Evolutionary conservation across 2,797 vertebrate species (phyloP).

Genomic region (Poeciliopsis turneri): DNA sequence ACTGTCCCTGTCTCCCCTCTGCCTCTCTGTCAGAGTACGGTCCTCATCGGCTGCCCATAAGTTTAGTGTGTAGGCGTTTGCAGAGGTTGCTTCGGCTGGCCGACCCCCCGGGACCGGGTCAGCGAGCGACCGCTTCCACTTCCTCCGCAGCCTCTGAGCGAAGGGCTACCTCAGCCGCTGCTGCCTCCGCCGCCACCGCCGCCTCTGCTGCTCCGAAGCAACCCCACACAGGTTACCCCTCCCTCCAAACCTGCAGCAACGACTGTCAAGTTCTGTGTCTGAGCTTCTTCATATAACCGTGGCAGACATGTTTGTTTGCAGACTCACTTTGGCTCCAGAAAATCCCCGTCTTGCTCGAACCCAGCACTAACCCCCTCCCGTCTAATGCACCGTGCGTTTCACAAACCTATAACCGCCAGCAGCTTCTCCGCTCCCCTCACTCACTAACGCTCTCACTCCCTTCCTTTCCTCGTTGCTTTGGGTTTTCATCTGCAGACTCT

Average conservation of each 20-base stretch:
- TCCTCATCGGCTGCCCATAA: constrained; percentile 91
- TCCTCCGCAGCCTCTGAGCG: constrained; percentile 79
- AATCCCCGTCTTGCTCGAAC: constrained; percentile 16
- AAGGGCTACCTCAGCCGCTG: constrained; percentile 77
- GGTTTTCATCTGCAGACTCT: constrained; percentile 49
- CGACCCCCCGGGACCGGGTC: constrained; percentile 91
- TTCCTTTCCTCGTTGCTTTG: constrained; percentile 56
- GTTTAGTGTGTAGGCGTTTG: constrained; percentile 98
- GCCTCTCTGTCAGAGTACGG: constrained; percentile 86
- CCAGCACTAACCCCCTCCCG: constrained; percentile 54
- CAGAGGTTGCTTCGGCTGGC: constrained; percentile 94
- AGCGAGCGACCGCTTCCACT: constrained; percentile 70
- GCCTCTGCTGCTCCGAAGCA: constrained; percentile 79
- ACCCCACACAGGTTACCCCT: constrained; percentile 86
- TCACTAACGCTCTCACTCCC: constrained; percentile 40
- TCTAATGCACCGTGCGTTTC: constrained; percentile 38
- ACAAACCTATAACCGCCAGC: constrained; percentile 33
- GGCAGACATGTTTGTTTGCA: constrained; percentile 30
- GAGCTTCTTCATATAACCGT: constrained; percentile 8
- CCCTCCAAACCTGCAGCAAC: constrained; percentile 35
- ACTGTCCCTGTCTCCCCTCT: constrained; percentile 75
- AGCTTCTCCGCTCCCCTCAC: constrained; percentile 30
- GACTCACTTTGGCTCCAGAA: constrained; percentile 30
- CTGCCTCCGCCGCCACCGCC: neutral
- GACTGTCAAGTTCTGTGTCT: constrained; percentile 22